A percentile compares a stretch with the other conserved stretches of the same genome.
Evolutionary conservation across 2,888 invertebrate genomes (phyloP).

Genomic region (Coleophora flavipennella): DNA sequence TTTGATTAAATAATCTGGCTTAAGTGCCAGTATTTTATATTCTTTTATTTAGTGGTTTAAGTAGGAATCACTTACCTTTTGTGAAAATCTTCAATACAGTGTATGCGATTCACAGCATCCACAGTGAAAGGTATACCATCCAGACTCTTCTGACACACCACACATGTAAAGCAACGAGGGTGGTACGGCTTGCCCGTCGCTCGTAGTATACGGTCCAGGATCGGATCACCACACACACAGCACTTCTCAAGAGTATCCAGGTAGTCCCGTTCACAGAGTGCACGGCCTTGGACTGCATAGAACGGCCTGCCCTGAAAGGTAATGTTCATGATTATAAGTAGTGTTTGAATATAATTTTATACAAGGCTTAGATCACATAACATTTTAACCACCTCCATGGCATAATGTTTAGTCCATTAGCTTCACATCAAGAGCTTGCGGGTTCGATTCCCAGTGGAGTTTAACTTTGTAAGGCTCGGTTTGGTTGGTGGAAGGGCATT

Average conservation of each 20-base stretch:
- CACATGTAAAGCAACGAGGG: slow-evolving; percentile 97
- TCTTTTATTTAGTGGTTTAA: too few species aligned
- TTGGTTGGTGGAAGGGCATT: too few species aligned
- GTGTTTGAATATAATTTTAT: too few species aligned
- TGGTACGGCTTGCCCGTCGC: slow-evolving; percentile 99
- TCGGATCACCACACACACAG: slow-evolving; percentile 95
- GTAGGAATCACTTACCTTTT: slow-evolving; percentile 87
- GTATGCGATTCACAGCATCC: slow-evolving; percentile 97
- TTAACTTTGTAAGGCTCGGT: too few species aligned
- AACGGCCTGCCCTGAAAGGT: slow-evolving; percentile 88
- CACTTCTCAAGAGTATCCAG: slow-evolving; percentile 97
- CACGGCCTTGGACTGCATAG: slow-evolving; percentile 94
- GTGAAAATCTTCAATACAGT: slow-evolving; percentile 99
- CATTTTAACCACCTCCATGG: too few species aligned
- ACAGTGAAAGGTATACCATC: slow-evolving; percentile 99
- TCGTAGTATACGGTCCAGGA: slow-evolving; percentile 92
- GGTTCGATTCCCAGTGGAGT: too few species aligned
- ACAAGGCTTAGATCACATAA: too few species aligned
- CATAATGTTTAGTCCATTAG: too few species aligned
- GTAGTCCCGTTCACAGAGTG: slow-evolving; percentile 97
- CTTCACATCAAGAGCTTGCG: too few species aligned
- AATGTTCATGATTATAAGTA: not conserved
- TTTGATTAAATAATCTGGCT: too few species aligned
- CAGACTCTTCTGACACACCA: slow-evolving; percentile 94
- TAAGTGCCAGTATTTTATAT: too few species aligned